phyloP scores from a whole-genome alignment of 1,140 invertebrate genomes.

The Macrocentrus cingulum region DNA sequence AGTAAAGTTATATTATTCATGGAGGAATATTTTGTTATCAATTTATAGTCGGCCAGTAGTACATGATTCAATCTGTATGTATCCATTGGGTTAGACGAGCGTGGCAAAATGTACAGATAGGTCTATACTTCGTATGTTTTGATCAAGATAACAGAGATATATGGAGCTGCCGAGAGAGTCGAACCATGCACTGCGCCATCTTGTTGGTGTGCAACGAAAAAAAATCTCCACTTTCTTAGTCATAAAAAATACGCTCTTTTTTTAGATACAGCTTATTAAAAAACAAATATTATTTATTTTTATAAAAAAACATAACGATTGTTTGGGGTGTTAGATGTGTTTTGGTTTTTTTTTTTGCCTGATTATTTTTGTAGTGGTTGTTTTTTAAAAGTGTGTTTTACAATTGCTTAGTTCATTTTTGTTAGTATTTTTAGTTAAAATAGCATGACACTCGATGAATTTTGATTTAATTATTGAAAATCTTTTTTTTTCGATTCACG shows the following conservation, averaged over 20 bases:
- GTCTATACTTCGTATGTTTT: constrained; percentile 1
- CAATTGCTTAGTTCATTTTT: too few relatives aligned
- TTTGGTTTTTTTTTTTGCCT: too few relatives aligned
- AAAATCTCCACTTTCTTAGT: constrained; percentile 21
- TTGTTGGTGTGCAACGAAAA: constrained; percentile 20
- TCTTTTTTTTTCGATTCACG: too few relatives aligned
- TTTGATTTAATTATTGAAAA: too few relatives aligned
- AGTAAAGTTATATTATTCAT: too few relatives aligned
- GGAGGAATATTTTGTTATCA: too few relatives aligned
- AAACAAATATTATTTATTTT: background rate
- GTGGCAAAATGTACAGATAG: background rate
- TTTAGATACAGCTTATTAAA: background rate
- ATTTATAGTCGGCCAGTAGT: too few relatives aligned
- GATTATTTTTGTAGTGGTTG: too few relatives aligned
- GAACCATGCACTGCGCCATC: constrained; percentile 21
- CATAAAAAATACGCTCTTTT: constrained; percentile 15
- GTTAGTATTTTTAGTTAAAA: too few relatives aligned
- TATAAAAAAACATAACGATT: background rate
- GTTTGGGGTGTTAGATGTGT: too few relatives aligned
- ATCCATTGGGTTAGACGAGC: constrained; percentile 6
- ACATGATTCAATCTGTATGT: background rate
- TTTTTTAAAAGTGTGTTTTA: too few relatives aligned
- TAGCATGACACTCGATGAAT: too few relatives aligned
- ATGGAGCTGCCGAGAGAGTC: constrained; percentile 29
- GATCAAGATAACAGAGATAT: constrained; percentile 32